Percentiles rank a stretch among this genome's conserved stretches.
phyloP scores from a whole-genome alignment of 92 coral and sea anemone genomes.

The Zoanthus gigantus region DNA sequence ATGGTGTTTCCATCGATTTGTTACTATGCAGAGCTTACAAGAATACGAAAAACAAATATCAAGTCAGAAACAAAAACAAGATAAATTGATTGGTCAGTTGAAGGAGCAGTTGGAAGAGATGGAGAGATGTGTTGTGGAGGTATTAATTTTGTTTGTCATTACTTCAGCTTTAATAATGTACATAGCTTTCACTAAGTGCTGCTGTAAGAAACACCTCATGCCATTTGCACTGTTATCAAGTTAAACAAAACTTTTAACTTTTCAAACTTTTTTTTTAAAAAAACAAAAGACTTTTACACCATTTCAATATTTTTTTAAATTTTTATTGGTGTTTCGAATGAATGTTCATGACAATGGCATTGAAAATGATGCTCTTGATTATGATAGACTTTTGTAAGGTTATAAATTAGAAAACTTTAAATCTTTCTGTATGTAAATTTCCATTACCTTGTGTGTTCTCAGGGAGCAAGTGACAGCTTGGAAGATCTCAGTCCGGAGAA shows the following conservation, averaged over 20 bases:
- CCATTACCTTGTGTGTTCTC: background rate
- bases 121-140: conserved; percentile 95
- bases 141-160: background rate
- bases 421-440: background rate
- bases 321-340: too few relatives aligned
- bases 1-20: background rate
- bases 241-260: too few relatives aligned
- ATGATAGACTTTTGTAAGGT: too few relatives aligned
- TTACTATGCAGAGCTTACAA: conserved; percentile 15
- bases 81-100: conserved; percentile 86
- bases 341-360: too few relatives aligned
- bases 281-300: too few relatives aligned
- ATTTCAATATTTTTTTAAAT: too few relatives aligned
- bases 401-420: too few relatives aligned
- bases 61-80: conserved; percentile 86
- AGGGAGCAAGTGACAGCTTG: conserved; percentile 86
- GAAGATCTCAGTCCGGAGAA: conserved; percentile 86
- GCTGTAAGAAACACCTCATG: too few relatives aligned
- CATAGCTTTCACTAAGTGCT: too few relatives aligned
- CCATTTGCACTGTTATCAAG: too few relatives aligned
- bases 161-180: background rate
- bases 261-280: too few relatives aligned
- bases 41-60: conserved; percentile 65
- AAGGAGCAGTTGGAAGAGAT: conserved; percentile 95
- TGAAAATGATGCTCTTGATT: too few relatives aligned